Conservation (phyloP, 2,888 invertebrate genomes). For the Ferrisia virgata region DNA sequence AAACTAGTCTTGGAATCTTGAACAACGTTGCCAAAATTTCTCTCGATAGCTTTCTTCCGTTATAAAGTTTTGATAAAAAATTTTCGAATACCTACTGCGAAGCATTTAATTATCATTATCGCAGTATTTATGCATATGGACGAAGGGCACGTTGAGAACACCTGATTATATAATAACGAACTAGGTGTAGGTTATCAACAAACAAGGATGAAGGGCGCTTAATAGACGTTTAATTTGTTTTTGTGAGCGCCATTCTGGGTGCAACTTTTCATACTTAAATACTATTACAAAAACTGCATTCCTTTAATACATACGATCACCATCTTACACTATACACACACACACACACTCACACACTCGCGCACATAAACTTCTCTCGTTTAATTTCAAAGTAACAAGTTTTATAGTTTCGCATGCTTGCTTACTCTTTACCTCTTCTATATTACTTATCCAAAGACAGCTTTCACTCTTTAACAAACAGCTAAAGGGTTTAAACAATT, state of each 20-base stretch:
- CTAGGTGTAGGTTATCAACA: constrained; percentile 31
- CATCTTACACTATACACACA: background rate
- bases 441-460: background rate
- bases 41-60: background rate
- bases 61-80: background rate
- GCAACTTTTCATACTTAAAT: constrained; percentile 31
- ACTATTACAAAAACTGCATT: constrained; percentile 33
- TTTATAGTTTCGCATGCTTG: background rate
- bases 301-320: background rate
- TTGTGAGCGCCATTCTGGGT: constrained; percentile 17
- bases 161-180: background rate
- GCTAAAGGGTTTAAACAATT: constrained; percentile 26
- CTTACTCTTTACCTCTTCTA: background rate
- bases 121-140: too few relatives aligned
- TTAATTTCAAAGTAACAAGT: constrained; percentile 29
- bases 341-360: too few relatives aligned
- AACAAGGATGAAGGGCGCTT: constrained; percentile 31
- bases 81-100: background rate
- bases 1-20: background rate
- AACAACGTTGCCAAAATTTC: constrained; percentile 7
- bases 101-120: too few relatives aligned
- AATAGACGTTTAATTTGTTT: constrained; percentile 30
- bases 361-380: too few relatives aligned
- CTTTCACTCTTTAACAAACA: constrained; percentile 33
- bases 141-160: background rate